A percentile compares a stretch with the other conserved stretches of the same genome.
These are phyloP conservation scores for Eulithis testata DNA, from an alignment of 2,888 invertebrate genomes.

Conservation along the genomic window DNA sequence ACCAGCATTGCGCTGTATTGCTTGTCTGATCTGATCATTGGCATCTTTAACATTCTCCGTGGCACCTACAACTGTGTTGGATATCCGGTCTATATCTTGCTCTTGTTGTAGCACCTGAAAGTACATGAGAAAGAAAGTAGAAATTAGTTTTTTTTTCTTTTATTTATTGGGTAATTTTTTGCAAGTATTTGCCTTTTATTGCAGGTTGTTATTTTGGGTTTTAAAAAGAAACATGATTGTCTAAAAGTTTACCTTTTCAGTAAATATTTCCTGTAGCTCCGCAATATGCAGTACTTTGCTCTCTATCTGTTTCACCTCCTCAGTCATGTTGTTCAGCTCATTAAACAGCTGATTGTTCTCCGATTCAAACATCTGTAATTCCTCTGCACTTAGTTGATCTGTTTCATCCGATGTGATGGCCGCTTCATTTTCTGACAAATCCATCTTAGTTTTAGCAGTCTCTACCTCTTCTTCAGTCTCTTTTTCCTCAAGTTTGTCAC, in stretches of 20 bases:
- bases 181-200: no score
- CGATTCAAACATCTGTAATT: slow-evolving; percentile 95
- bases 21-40: slow-evolving; percentile 98
- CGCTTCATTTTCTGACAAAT: slow-evolving; percentile 75
- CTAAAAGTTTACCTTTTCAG: slow-evolving; percentile 89
- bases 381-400: slow-evolving; percentile 91
- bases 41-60: slow-evolving; percentile 98
- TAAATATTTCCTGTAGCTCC: slow-evolving; percentile 97
- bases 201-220: no score
- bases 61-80: slow-evolving; percentile 94
- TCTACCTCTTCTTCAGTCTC: slow-evolving; percentile 53
- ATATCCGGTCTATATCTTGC: slow-evolving; percentile 95
- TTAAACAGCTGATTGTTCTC: slow-evolving; percentile 95
- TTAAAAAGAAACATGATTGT: no score
- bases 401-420: slow-evolving; percentile 84
- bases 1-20: slow-evolving; percentile 98
- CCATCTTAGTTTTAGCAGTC: slow-evolving; percentile 60
- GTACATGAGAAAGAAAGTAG: background rate
- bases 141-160: no score
- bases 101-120: slow-evolving; percentile 94
- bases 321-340: slow-evolving; percentile 94
- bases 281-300: slow-evolving; percentile 98
- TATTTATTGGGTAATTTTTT: no score
- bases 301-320: slow-evolving; percentile 95
- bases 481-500: slow-evolving; percentile 55